Evolutionary conservation across 1,140 invertebrate genomes (phyloP).

Genomic region (Nasonia longicornis): DNA sequence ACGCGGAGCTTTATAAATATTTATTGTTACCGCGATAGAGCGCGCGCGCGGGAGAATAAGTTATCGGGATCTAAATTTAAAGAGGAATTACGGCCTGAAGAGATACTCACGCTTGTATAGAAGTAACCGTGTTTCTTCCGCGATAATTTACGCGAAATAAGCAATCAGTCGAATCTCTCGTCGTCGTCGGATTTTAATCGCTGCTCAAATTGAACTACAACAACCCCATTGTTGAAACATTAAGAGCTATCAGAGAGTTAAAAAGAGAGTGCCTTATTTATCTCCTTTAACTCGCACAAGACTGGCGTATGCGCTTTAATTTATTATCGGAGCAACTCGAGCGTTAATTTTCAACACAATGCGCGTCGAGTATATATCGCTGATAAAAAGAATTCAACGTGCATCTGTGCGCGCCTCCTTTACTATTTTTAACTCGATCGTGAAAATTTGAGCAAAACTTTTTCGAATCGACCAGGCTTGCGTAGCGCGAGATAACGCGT

Average conservation of each 20-base stretch:
- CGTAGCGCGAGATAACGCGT: not conserved
- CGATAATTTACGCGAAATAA: not conserved
- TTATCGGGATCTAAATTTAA: no score
- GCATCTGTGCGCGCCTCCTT: not conserved
- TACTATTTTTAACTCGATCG: not conserved
- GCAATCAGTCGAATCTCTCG: not conserved
- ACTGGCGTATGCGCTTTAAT: not conserved
- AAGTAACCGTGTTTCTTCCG: no score
- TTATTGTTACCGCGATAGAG: no score
- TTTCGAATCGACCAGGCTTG: no score
- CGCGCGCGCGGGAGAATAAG: no score
- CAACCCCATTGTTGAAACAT: constrained; percentile 17
- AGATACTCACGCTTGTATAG: no score
- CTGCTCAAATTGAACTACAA: not conserved
- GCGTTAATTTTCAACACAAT: not conserved
- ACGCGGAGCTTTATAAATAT: no score
- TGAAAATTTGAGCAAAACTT: not conserved
- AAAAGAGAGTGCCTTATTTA: not conserved
- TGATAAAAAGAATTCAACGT: no score
- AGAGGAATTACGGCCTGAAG: no score
- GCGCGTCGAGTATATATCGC: not conserved
- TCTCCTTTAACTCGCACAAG: not conserved
- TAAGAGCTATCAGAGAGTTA: not conserved
- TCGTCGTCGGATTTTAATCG: not conserved
- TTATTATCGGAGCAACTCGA: not conserved